Evolutionary conservation across 2,797 vertebrate species (phyloP), one percentile per base, ranked within the genome.

Genomic region (Moxostoma hubbsi): DNA sequence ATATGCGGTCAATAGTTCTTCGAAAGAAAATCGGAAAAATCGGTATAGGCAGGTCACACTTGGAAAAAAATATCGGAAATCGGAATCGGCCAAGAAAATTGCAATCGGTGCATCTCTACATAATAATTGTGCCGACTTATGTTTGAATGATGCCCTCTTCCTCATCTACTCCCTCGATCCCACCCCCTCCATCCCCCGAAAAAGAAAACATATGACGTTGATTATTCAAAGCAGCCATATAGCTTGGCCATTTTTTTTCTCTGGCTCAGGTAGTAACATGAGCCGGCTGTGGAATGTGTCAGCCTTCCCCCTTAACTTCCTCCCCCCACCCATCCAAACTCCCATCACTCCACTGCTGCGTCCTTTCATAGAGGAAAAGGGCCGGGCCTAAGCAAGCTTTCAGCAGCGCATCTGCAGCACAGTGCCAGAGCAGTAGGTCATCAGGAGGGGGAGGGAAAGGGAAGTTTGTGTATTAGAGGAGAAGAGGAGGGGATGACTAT

Each of bases 221-320:
- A 66, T 72, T 61, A 74, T 75, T 16, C 51, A 75, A 51, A 77
- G 73, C 67, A 18, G 36, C 68, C 64, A 64, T 49, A 51, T 62
- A 62, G 57, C n/a, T 13, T 78, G 63, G 71, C 49, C 78, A 47
- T 70, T 81, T 78, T 24, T 24, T 69, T 63, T 55, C 24, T 65
- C 86, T 89, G 89, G 85, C 87, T 81, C 81, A 87, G 88, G 80
- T 85, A 80, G 92, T 92, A 93, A 92, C 87, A 86, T 89, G 90
- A 92, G 91, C 88, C 2, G 83, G 55, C 84, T 85, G 81, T 88
- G 91, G 92, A 93, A 93, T 93, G 89, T 90, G 85, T 89, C 86
- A 86, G 79, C 62, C 83, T 55, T 77, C 86, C 87, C 84, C 84
- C 79, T 24, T 57, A 68, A 58, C 67, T 55, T 1, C 69, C 51